Conservation (phyloP, 2,888 invertebrate species). For the Siphlonurus alternatus region DNA sequence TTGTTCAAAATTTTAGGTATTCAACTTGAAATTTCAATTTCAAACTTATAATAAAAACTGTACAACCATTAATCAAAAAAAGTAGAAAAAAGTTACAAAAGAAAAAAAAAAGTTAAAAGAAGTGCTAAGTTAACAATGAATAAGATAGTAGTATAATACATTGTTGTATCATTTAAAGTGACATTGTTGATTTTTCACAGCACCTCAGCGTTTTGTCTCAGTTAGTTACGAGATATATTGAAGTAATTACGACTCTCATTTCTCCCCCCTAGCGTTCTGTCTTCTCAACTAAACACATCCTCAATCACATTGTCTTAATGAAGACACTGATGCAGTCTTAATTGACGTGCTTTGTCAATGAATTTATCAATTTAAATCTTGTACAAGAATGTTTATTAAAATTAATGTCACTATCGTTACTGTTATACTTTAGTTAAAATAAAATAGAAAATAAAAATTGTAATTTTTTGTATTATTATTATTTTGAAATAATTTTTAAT, state of each 20-base stretch:
- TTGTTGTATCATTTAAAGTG: neutral
- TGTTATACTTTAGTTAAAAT: no score
- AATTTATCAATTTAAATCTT: no score
- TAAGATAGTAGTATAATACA: neutral
- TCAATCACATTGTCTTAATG: neutral
- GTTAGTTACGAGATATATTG: neutral
- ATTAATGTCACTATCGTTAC: no score
- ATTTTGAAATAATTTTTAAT: no score
- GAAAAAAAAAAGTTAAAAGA: neutral
- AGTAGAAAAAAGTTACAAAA: neutral
- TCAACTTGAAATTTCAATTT: no score
- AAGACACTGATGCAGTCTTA: neutral
- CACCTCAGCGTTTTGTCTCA: neutral
- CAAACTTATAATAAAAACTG: no score
- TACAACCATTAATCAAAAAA: neutral
- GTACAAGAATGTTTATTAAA: no score
- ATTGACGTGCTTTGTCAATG: neutral
- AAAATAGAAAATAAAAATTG: no score
- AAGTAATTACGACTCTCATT: neutral
- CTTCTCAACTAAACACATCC: neutral
- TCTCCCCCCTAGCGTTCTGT: neutral
- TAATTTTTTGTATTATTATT: no score
- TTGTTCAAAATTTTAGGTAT: no score
- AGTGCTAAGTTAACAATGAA: neutral
- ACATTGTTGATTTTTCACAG: neutral